Evolutionary conservation across 30 jellyfish, hydroid and myxozoan genomes (phyloP), one percentile per base, ranked within the genome.

Genomic region (Hydractinia symbiolongicarpus): DNA sequence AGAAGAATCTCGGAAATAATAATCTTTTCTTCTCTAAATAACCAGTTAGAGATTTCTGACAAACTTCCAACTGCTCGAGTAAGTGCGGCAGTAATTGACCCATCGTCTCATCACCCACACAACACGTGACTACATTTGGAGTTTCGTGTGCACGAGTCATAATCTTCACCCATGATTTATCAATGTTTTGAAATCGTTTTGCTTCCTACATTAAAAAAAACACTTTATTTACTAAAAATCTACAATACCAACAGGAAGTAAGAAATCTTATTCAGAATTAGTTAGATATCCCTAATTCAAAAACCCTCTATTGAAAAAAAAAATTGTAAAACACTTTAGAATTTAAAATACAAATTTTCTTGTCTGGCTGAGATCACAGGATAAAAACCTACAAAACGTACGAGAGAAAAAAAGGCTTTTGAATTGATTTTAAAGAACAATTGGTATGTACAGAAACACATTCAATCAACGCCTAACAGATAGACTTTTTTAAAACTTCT

Each of bases 21-120:
- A 93, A 83, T 15, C 87, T 64, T 21, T 79, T 79, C 73, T 79
- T 79, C 66, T 79, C 87, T 66, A 79, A 68, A 52, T 78, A 88
- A 87, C 98, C 98, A 53, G 97, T 93, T 75, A 93, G 81, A n/a
- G 98, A 93, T 61, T 93, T 93, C 85, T 93, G 98, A 73, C 98
- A 93, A 19, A 93, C 86, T 79, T 93, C 98, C 15, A 93, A 89
- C 67, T 93, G 98, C 60, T 93, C 98, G 4, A 87, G 90, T 72
- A 93, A 67, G 61, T 93, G 98, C 50, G 98, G 98, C 55, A 93
- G 76, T 49, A 93, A 52, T 73, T 93, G 98, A 9, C 98, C 89
- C 86, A 93, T 81, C 55, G 98, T 93, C 64, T 93, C 98, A 77
- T 93, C 98, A 54, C 98, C 98, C 15, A 93, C 98, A 76, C 98